phyloP scores from a whole-genome alignment of 2,797 vertebrate species.

The Taenioides sp. region DNA sequence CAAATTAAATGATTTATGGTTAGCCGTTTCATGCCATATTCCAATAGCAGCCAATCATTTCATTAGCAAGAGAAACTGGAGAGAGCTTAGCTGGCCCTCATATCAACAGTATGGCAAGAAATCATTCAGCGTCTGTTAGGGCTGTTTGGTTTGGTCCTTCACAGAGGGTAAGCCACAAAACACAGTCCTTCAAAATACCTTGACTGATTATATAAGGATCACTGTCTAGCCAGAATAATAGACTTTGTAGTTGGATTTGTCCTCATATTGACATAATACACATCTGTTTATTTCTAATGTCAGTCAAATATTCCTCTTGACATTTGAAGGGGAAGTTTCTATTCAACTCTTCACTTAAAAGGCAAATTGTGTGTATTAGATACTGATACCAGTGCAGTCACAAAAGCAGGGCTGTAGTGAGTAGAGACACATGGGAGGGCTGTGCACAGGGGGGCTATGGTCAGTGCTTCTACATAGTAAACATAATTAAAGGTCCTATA shows the following conservation, averaged over 20 bases:
- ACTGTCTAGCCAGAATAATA: conserved; percentile 7
- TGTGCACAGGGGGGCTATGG: conserved; percentile 62
- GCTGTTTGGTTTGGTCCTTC: conserved; percentile 50
- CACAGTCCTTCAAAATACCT: conserved; percentile 49
- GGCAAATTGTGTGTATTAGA: conserved; percentile 57
- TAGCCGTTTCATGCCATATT: conserved; percentile 55
- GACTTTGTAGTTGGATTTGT: conserved; percentile 35
- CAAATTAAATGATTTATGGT: conserved; percentile 65
- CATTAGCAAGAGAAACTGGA: conserved; percentile 48
- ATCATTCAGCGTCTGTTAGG: conserved; percentile 52
- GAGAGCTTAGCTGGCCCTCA: conserved; percentile 28
- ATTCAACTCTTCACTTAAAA: conserved; percentile 54
- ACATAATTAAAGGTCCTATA: conserved; percentile 23
- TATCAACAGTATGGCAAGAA: conserved; percentile 52
- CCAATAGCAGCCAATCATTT: conserved; percentile 61
- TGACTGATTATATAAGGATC: conserved; percentile 22
- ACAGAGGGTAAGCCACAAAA: conserved; percentile 46
- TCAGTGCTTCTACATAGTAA: conserved; percentile 52
- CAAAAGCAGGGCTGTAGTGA: conserved; percentile 71
- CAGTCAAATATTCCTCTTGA: conserved; percentile 31
- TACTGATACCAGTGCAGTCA: conserved; percentile 83
- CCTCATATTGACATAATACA: conserved; percentile 15
- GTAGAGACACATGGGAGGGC: conserved; percentile 67
- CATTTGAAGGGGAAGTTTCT: conserved; percentile 31
- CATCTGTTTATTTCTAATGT: conserved; percentile 6